phyloP scores from a whole-genome alignment of 2,888 invertebrate genomes.

The Dryobotodes eremita region DNA sequence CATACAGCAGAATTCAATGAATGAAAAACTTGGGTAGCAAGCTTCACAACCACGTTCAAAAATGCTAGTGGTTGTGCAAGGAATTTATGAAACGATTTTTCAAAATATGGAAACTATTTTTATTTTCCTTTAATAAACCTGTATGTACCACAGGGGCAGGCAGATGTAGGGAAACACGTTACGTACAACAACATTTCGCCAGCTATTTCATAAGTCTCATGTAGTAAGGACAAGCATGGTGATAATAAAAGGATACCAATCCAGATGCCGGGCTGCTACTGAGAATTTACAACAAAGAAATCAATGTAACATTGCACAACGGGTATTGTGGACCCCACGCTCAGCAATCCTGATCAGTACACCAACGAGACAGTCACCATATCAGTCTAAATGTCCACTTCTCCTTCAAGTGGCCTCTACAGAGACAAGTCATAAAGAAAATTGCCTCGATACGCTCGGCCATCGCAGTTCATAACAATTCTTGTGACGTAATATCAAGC shows the following conservation, averaged over 20 bases:
- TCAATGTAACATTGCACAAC: too few relatives aligned
- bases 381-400: not conserved
- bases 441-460: not conserved
- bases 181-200: not conserved
- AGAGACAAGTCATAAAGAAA: not conserved
- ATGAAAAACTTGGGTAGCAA: conserved; percentile 13
- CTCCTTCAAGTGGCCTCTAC: not conserved
- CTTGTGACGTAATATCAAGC: conserved; percentile 14
- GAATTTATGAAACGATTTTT: not conserved
- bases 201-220: not conserved
- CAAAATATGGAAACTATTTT: too few relatives aligned
- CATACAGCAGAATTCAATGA: conserved; percentile 8
- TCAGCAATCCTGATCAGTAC: not conserved
- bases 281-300: too few relatives aligned
- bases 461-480: not conserved
- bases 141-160: not conserved
- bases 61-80: not conserved
- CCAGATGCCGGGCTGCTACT: too few relatives aligned
- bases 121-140: too few relatives aligned
- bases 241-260: not conserved
- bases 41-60: not conserved
- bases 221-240: not conserved
- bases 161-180: not conserved
- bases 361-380: not conserved
- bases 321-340: not conserved